Percentiles rank a stretch among this genome's conserved stretches.
phyloP scores from a whole-genome alignment of 2,888 invertebrate species.

The Parnassius mnemosyne region DNA sequence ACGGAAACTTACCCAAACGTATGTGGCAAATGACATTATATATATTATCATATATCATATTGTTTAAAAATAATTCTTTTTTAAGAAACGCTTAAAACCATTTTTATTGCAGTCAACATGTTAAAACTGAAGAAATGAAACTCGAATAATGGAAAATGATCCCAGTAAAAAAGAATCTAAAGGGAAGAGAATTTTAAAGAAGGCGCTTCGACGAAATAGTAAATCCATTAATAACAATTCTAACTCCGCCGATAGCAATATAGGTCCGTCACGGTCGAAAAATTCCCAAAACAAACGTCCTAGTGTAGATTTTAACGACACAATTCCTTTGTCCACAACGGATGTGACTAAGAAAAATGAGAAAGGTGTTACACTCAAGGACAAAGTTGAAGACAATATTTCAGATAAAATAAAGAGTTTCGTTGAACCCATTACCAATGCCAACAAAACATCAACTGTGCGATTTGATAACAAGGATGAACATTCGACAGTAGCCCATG shows the following conservation, averaged over 20 bases:
- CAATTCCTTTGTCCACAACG: constrained; percentile 50
- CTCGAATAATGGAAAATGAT: constrained; percentile 75
- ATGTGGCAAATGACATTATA: constrained; percentile 10
- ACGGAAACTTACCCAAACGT: constrained; percentile 5
- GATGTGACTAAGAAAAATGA: constrained; percentile 50
- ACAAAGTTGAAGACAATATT: constrained; percentile 5
- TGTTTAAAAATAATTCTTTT: neutral
- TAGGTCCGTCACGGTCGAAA: constrained; percentile 55
- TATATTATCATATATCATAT: too few relatives aligned
- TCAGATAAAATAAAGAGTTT: constrained; percentile 2
- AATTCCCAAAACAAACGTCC: constrained; percentile 58
- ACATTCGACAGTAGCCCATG: constrained; percentile 38
- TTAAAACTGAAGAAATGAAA: constrained; percentile 48
- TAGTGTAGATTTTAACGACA: constrained; percentile 52
- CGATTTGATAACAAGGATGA: constrained; percentile 36
- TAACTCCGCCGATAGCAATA: constrained; percentile 47
- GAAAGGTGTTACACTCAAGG: constrained; percentile 25
- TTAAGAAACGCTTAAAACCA: constrained; percentile 7
- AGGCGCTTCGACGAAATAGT: constrained; percentile 65
- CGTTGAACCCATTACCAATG: constrained; percentile 13
- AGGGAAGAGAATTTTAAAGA: constrained; percentile 71
- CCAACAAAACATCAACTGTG: constrained; percentile 14
- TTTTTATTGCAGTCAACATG: constrained; percentile 63
- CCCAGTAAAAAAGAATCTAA: constrained; percentile 73
- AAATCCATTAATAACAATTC: constrained; percentile 59